phyloP scores from a whole-genome alignment of 2,888 invertebrate genomes.

The Augochlorella aurata region DNA sequence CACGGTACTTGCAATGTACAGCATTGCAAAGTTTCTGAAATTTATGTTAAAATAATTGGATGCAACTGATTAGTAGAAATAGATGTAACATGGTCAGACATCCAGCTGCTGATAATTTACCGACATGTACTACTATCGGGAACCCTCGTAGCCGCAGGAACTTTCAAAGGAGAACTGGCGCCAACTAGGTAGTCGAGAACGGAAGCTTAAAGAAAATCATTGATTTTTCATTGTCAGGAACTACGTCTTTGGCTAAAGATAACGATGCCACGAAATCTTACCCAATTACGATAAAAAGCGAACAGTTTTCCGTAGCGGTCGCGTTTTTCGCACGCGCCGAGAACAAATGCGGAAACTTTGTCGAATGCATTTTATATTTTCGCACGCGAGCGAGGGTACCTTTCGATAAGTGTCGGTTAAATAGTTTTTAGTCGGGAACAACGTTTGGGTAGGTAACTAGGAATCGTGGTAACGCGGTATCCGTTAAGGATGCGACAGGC shows the following conservation, averaged over 20 bases:
- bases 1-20: neutral
- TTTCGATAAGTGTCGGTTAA: no score
- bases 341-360: neutral
- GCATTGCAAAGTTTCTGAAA: neutral
- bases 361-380: neutral
- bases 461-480: no score
- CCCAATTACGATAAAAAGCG: slow-evolving; percentile 29
- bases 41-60: neutral
- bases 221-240: slow-evolving; percentile 53
- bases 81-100: slow-evolving; percentile 18
- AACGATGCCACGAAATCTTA: slow-evolving; percentile 20
- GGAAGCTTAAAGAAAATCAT: slow-evolving; percentile 62
- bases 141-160: slow-evolving; percentile 34
- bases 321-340: no score
- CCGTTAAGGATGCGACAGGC: no score
- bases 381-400: no score
- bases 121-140: slow-evolving; percentile 59
- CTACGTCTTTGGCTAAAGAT: slow-evolving; percentile 8
- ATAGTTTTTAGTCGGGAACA: no score
- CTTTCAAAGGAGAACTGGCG: slow-evolving; percentile 62
- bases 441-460: no score
- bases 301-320: no score
- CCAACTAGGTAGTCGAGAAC: slow-evolving; percentile 61
- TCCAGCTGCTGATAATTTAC: slow-evolving; percentile 69
- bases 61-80: neutral